Base-by-base conservation (phyloP, 2,888 invertebrate species). In the Acanthopleura granulata region DNA sequence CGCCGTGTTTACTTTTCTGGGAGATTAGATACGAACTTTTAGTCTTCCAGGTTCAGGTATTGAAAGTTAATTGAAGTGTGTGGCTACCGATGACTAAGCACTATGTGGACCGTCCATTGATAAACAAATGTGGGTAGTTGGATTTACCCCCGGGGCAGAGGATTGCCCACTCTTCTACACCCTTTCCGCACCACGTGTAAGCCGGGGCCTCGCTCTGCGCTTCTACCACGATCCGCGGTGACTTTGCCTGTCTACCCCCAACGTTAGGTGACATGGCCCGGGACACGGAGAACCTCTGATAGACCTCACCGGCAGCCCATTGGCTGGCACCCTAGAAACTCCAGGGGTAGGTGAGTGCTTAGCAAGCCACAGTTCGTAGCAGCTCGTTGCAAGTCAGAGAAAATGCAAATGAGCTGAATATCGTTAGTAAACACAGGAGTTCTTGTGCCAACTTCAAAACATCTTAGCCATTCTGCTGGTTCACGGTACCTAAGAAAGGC, bases 351-450 rank as follows among this genome's bases (percentile, higher is more conserved):
- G 29, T 66, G 66, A 66, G 66, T 66, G 29, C 66, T 66, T 16
- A 15, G 16, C 16, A 22, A 66, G 66, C 29, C 66, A 66, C 66
- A 66, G 66, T 22, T 66, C 66, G 66, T 66, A 66, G 18, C 66
- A 66, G 29, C 66, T 66, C 66, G 66, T 27, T 66, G 18, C 66
- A 66, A 66, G 16, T 25, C 66, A 66, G 22, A 66, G 66, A 66
- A 66, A 66, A 66, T 66, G 66, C 66, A 66, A 66, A 66, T 66
- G 25, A 66, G 66, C 66, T 12, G 57, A 57, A 57, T 57, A 22
- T 18, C 18, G 18, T 57, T 4, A 22, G 22, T 57, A 57, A 57
- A 57, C 22, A 57, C 57, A 57, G 57, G 6, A 22, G 57, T 57
- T n/a, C 22, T 12, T 18, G 3, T 57, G 57, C 57, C 57, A 57